Evolutionary conservation across 2,888 invertebrate genomes (phyloP).

Genomic region (Scaptomyza reducta): DNA sequence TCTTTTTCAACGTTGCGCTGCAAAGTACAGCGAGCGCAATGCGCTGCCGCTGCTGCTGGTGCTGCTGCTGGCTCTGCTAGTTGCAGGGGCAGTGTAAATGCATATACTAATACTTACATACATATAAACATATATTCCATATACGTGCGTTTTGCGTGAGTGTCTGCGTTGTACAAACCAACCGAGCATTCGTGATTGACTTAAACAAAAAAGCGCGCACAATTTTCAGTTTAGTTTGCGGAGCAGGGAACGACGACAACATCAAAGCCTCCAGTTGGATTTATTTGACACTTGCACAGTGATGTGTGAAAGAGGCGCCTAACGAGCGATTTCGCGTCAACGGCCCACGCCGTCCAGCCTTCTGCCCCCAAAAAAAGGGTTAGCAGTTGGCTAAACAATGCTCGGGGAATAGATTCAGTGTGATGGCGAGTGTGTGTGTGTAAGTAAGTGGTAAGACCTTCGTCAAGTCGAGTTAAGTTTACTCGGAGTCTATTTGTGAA

Average conservation of each 20-base stretch:
- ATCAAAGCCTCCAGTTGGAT: slow-evolving; percentile 56
- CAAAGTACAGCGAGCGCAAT: slow-evolving; percentile 73
- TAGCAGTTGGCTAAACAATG: slow-evolving; percentile 51
- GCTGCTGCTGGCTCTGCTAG: slow-evolving; percentile 5
- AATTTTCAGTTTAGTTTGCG: slow-evolving; percentile 77
- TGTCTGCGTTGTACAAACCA: slow-evolving; percentile 36
- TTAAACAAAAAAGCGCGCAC: slow-evolving; percentile 78
- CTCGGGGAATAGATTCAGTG: slow-evolving; percentile 42
- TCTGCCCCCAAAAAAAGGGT: slow-evolving; percentile 27
- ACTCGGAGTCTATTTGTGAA: slow-evolving; percentile 67
- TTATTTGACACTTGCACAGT: slow-evolving; percentile 80
- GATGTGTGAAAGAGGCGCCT: slow-evolving; percentile 79
- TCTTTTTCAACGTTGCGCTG: slow-evolving; percentile 38
- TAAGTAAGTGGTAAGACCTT: slow-evolving; percentile 52
- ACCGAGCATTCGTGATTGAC: slow-evolving; percentile 79
- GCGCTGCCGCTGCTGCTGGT: slow-evolving; percentile 7
- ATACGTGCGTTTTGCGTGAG: slow-evolving; percentile 9
- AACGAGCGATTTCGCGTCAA: slow-evolving; percentile 61
- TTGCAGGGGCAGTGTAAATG: slow-evolving; percentile 37
- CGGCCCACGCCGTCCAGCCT: slow-evolving; percentile 9
- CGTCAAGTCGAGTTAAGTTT: slow-evolving; percentile 64
- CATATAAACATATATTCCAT: slow-evolving; percentile 9
- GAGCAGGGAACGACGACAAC: slow-evolving; percentile 73
- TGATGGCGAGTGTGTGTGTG: background rate
- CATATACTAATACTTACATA: slow-evolving; percentile 16